These are phyloP conservation scores for Chelonus formosanus DNA, from an alignment of 2,888 invertebrate species.

Conservation along the genomic window DNA sequence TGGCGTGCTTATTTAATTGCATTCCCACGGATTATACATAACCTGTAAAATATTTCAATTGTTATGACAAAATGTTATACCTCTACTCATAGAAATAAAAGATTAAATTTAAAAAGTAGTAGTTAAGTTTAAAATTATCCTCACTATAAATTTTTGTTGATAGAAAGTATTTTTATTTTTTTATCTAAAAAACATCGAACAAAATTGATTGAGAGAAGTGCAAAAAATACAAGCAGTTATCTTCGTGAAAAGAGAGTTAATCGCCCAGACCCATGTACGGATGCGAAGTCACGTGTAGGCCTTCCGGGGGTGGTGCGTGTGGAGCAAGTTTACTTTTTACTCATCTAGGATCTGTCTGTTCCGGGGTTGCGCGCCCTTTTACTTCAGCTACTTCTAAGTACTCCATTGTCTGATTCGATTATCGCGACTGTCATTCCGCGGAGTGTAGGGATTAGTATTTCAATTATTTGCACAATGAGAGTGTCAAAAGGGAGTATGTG, in stretches of 20 bases:
- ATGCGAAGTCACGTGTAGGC: conserved; percentile 59
- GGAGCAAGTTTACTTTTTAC: conserved; percentile 37
- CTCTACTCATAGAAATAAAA: too few species aligned
- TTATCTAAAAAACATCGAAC: background rate
- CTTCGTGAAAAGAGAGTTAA: conserved; percentile 8
- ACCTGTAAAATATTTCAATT: too few species aligned
- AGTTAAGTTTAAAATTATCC: too few species aligned
- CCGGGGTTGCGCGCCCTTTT: conserved; percentile 52
- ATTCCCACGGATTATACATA: too few species aligned
- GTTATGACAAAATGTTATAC: too few species aligned
- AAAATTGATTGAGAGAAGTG: background rate
- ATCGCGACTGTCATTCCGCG: conserved; percentile 52
- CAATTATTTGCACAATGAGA: conserved; percentile 63
- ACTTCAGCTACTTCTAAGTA: conserved; percentile 41
- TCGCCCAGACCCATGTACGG: conserved; percentile 1
- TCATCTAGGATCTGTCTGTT: conserved; percentile 47
- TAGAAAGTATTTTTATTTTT: too few species aligned
- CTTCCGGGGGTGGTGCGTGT: conserved; percentile 44
- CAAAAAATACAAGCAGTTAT: conserved; percentile 1
- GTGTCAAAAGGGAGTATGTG: conserved; percentile 36
- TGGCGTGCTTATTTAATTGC: too few species aligned
- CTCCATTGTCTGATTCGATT: conserved; percentile 54
- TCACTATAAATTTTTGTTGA: too few species aligned
- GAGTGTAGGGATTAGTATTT: conserved; percentile 60
- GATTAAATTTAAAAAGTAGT: too few species aligned